phyloP scores from a whole-genome alignment of 2,113 vertebrate species.

The Myrmecophaga tridactyla region DNA sequence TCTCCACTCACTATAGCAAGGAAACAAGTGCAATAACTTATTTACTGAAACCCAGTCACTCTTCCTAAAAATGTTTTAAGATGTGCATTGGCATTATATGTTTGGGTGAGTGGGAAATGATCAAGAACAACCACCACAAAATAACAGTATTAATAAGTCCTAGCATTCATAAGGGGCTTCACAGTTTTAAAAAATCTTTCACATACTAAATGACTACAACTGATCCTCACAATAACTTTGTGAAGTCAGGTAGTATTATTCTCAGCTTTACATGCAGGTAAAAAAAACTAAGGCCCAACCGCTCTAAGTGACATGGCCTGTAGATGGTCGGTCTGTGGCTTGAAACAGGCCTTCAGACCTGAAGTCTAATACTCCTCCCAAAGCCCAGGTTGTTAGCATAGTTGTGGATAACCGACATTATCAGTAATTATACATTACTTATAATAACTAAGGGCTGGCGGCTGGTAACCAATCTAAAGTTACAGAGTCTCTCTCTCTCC shows the following conservation, averaged over 20 bases:
- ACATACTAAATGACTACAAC: not conserved
- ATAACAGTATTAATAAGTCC: not conserved
- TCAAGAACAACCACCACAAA: not conserved
- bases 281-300: not conserved
- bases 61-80: not conserved
- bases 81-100: not conserved
- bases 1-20: not conserved
- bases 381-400: not conserved
- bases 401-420: not conserved
- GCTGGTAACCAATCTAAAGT: not conserved
- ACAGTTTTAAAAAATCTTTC: not conserved
- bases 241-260: not conserved
- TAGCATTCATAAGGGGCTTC: not conserved
- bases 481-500: not conserved
- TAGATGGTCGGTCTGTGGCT: not conserved
- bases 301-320: not conserved
- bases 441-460: not conserved
- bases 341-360: not conserved
- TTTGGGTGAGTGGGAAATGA: not conserved
- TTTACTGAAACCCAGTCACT: not conserved
- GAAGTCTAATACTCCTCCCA: not conserved
- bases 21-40: not conserved
- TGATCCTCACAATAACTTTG: not conserved
- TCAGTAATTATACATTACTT: not conserved
- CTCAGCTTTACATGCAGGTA: constrained; percentile 20